Base-by-base conservation (phyloP, 2,888 invertebrate species). In the Eurytoma adleriae region DNA sequence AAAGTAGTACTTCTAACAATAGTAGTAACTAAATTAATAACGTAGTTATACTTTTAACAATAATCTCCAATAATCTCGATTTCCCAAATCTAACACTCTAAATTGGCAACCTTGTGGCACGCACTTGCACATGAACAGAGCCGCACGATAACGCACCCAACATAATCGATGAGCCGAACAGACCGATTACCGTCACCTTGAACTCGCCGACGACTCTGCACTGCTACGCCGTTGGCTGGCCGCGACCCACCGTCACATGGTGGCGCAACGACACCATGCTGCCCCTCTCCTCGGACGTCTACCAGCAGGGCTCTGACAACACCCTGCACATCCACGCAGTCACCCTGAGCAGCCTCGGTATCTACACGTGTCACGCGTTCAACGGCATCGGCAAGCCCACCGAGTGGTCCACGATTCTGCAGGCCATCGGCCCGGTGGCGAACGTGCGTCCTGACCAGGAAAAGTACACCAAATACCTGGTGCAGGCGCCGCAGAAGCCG, bases 351-450 rank as follows among this genome's bases (percentile, higher is more conserved):
- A 95, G 95, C 86, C 93, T 97, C 73, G 98, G 98, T 4, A 93
- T 95, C 70, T 98, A 98, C 91, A 95, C 95, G 7, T 98, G 98
- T 88, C 95, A 96, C 87, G 98, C 96, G 4, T 98, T 95, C 91
- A 98, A 98, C 88, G 96, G 96, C 2, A 89, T 93, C 12, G 95
- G 94, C 14, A 94, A 94, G 84, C 94, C 97, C 5, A 95, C 95
- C 0, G 95, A 96, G 67, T 95, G 96, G 94, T 93, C 94, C 16
- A 93, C 96, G 10, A 93, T 93, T 0, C 92, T 98, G 16, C 94
- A 94, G 86, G 95, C 96, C 0, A 91, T 94, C 83, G 95, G 95
- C 20, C 95, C 96, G 0, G 94, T 94, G n/a, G 91, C 93, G 83
- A 93, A 93, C 50, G 87, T 91, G 16, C 91, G 90, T 83, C 92